phyloP scores from a whole-genome alignment of 2,797 vertebrate species.

The Poliocrania exsul region DNA sequence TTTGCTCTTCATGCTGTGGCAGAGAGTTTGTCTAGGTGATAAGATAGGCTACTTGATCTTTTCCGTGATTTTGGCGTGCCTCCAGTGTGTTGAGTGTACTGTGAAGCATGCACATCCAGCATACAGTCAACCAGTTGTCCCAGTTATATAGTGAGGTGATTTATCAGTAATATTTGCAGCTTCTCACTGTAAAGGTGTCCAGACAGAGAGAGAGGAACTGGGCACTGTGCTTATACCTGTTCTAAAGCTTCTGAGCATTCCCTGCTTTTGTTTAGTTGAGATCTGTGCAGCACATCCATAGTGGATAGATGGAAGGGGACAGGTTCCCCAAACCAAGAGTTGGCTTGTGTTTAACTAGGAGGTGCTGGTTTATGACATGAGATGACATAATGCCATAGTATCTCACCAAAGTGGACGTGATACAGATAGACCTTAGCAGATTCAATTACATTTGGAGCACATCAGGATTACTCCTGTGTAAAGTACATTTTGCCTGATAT shows the following conservation, averaged over 20 bases:
- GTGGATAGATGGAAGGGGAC: background rate
- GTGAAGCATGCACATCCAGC: background rate
- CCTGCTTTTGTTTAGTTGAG: background rate
- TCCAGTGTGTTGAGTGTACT: background rate
- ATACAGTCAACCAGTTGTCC: background rate
- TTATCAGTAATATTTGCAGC: background rate
- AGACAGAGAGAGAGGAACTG: background rate
- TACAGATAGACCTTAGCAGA: background rate
- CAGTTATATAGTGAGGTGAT: background rate
- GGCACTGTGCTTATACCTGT: fast-evolving
- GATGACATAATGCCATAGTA: background rate
- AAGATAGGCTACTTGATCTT: background rate
- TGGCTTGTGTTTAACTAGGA: background rate
- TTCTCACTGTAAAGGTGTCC: background rate
- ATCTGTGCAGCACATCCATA: background rate
- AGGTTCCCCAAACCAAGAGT: background rate
- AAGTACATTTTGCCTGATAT: background rate
- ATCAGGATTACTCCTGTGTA: background rate
- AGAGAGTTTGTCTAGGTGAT: background rate
- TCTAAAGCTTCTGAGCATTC: background rate
- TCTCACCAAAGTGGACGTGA: background rate
- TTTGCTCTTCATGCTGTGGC: background rate
- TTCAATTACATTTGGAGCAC: background rate
- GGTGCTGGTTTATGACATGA: background rate
- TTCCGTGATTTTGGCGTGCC: background rate